Conservation (phyloP, 2,888 invertebrate genomes). For the Spialia ferax region DNA sequence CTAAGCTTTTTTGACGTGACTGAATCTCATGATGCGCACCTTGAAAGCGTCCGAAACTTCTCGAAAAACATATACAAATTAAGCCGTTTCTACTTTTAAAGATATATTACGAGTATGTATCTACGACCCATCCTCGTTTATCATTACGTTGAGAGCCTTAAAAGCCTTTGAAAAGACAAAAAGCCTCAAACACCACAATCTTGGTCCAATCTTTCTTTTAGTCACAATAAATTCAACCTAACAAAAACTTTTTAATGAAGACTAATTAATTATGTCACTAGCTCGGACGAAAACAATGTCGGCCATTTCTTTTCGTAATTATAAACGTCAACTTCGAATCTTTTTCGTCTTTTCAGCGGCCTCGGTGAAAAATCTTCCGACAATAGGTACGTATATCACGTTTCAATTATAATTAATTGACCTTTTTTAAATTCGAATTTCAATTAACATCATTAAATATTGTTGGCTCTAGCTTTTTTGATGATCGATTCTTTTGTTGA, state of each 20-base stretch:
- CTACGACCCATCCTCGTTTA: no score
- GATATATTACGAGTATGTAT: no score
- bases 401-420: constrained; percentile 1
- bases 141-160: no score
- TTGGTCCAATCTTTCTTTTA: neutral
- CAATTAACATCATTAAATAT: neutral
- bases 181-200: neutral
- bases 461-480: no score
- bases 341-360: constrained; percentile 3
- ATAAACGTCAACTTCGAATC: constrained; percentile 13
- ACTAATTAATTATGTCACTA: constrained; percentile 32
- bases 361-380: neutral
- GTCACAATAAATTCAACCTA: constrained; percentile 7
- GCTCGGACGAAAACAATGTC: constrained; percentile 17
- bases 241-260: constrained; percentile 31
- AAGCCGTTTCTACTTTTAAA: no score
- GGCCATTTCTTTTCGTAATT: constrained; percentile 21
- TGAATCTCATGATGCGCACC: no score
- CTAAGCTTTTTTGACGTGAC: no score
- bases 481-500: no score
- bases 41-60: no score
- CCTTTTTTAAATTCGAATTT: neutral
- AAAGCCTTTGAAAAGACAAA: neutral
- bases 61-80: no score
- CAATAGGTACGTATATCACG: constrained; percentile 1